Base-by-base conservation (phyloP, 2,113 vertebrate species). In the Poeciliopsis turrubarensis region DNA sequence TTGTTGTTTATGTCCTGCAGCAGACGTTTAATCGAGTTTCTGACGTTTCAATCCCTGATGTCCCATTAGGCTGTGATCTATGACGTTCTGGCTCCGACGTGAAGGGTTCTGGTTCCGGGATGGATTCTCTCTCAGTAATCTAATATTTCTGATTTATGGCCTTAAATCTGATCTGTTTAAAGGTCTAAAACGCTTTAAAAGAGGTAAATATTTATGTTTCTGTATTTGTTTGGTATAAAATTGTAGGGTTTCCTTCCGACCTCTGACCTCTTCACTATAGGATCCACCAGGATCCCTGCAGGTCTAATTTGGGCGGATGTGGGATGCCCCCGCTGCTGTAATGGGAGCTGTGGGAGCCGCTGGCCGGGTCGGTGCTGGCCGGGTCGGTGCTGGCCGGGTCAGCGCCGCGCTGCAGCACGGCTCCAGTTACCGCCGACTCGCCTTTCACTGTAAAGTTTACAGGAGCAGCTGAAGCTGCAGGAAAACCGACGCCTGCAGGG, bases 391-490 rank as follows among this genome's bases (percentile, higher is more conserved):
- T 15, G 39, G 39, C 12, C 12, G 39, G 13, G 39, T 12, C 11
- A 14, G 39, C 39, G 39, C 39, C 39, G 72, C 62, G 79, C 63
- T 68, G 78, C 78, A 72, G 80, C 75, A 7, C 69, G 78, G 60
- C 60, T 80, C 30, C 0, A 8, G 67, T 89, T 85, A 72, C 84
- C 0, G 1, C 3, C 12, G 0, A 64, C 64, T 87, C 81, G 5
- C 15, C 81, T 88, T 85, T 79, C 78, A 79, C 77, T 64, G 72
- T 83, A 65, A 76, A 82, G 29, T 65, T 71, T 69, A 84, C 27
- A 30, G 63, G 29, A 67, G n/a, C 54, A 17, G 41, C 70, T 73
- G 12, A 39, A 71, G 65, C 57, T 69, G 66, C 64, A 65, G 64
- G 51, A 37, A 39, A 26, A 26, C 5, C 15, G 61, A 63, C 61